phyloP scores from a whole-genome alignment of 2,113 vertebrate species.

The Aphyosemion australe region DNA sequence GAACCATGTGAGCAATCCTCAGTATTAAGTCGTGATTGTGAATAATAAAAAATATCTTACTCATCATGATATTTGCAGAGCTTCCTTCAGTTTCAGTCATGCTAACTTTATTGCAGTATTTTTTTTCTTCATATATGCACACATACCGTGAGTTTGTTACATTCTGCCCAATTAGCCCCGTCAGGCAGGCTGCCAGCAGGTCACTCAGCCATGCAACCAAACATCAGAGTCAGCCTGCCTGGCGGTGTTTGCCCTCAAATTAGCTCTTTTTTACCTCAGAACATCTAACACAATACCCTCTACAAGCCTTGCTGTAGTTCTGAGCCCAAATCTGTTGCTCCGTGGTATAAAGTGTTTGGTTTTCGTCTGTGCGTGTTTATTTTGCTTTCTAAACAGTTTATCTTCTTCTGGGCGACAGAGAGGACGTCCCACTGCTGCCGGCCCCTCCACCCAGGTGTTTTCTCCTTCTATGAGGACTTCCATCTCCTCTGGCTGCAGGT shows the following conservation, averaged over 20 bases:
- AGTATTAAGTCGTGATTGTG: too few relatives aligned
- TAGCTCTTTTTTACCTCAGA: constrained; percentile 68
- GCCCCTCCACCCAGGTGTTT: constrained; percentile 4
- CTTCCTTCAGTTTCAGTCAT: not conserved
- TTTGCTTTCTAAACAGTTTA: constrained; percentile 30
- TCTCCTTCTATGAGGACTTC: constrained; percentile 35
- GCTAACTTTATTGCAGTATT: constrained; percentile 3
- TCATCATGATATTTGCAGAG: too few relatives aligned
- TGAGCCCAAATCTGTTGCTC: constrained; percentile 18
- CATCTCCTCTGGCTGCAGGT: constrained; percentile 18
- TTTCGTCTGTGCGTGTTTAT: constrained; percentile 34
- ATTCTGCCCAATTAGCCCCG: constrained; percentile 57
- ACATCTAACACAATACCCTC: constrained; percentile 72
- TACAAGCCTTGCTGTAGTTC: constrained; percentile 65
- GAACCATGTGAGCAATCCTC: too few relatives aligned
- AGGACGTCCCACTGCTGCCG: constrained; percentile 18
- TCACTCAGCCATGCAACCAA: constrained; percentile 57
- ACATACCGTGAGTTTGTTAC: constrained; percentile 29
- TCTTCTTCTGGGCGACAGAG: constrained; percentile 47
- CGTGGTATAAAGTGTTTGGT: too few relatives aligned
- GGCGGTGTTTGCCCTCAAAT: constrained; percentile 72
- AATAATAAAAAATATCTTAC: too few relatives aligned
- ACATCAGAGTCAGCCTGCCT: constrained; percentile 52
- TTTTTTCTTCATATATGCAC: constrained; percentile 26
- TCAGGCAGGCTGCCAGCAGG: constrained; percentile 57